Percentiles rank a stretch among this genome's conserved stretches.
phyloP scores from a whole-genome alignment of 2,113 vertebrate species.

The Oreamnos americanus region DNA sequence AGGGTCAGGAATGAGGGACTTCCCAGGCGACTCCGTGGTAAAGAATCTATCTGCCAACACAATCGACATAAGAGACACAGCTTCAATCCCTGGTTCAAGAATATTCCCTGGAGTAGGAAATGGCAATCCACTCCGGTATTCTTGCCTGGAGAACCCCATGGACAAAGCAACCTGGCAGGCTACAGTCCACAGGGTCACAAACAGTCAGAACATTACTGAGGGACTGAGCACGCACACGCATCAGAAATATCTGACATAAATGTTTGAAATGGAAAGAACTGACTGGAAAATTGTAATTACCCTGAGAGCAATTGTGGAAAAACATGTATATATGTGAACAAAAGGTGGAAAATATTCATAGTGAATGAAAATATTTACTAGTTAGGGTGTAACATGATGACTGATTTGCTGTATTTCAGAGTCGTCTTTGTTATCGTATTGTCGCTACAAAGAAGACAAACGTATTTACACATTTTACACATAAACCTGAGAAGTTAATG shows the following conservation, averaged over 20 bases:
- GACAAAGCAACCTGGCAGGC: neutral
- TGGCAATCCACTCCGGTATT: neutral
- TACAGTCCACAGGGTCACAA: neutral
- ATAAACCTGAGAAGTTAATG: neutral
- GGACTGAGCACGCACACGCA: neutral
- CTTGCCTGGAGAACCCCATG: neutral
- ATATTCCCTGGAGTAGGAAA: neutral
- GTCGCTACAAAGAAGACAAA: neutral
- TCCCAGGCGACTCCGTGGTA: neutral
- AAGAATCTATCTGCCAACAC: neutral
- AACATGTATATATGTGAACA: neutral
- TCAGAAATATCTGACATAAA: neutral
- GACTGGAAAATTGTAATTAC: neutral
- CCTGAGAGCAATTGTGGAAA: neutral
- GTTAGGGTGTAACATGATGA: neutral
- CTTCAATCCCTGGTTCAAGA: neutral
- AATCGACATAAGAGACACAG: neutral
- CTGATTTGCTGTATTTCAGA: neutral
- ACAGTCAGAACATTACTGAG: neutral
- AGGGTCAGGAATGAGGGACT: neutral
- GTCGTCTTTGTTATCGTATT: neutral
- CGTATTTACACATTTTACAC: neutral
- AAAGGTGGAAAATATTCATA: conserved; percentile 5
- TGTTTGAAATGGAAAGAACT: neutral
- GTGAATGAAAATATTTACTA: conserved; percentile 26